Base-by-base conservation (phyloP, 1,140 invertebrate species). In the Melipona quadrifasciata region DNA sequence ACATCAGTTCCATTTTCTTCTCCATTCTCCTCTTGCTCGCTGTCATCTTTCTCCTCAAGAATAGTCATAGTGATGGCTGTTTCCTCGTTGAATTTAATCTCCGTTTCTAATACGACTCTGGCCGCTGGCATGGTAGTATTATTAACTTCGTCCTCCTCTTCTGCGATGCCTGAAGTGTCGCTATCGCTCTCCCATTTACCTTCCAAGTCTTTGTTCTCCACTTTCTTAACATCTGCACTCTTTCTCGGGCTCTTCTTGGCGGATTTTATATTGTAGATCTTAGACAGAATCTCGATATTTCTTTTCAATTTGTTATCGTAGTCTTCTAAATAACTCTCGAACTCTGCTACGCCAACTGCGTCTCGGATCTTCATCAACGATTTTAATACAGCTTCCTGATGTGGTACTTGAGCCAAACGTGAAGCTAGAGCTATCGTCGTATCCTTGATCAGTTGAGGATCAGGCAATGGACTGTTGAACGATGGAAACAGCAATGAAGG, bases 11-110 rank as follows among this genome's bases (percentile, higher is more conserved):
- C 94, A 85, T 92, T 93, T 47, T 95, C 94, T 51, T 90, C 94
- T 34, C 87, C 88, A 21, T 93, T 92, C 16, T 77, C 90, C 80
- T 86, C 92, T 61, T 88, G 91, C 10, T 85, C 89, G 4, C 76
- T 91, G 64, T 34, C 91, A 76, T 95, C 90, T 85, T 95, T 96
- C 90, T 97, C 97, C 91, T 97, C 97, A 0, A 97, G 92, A 80
- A 97, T 97, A 2, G 97, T 97, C 97, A 97, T 97, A 0, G 97
- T 97, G 17, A 97, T 96, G 0, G 96, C 96, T 0, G 97, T 97
- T 76, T 97, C 96, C 19, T 97, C 96, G 87, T 97, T 96, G 76
- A 98, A 96, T 90, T 97, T 97, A 27, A 97, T 97, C 95, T 97
- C 97, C 0, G 97, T 97, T 94, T 97, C 97, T 80, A 98, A 95